Evolutionary conservation across 2,113 vertebrate species (phyloP).

Genomic region (Atrichornis clamosus): DNA sequence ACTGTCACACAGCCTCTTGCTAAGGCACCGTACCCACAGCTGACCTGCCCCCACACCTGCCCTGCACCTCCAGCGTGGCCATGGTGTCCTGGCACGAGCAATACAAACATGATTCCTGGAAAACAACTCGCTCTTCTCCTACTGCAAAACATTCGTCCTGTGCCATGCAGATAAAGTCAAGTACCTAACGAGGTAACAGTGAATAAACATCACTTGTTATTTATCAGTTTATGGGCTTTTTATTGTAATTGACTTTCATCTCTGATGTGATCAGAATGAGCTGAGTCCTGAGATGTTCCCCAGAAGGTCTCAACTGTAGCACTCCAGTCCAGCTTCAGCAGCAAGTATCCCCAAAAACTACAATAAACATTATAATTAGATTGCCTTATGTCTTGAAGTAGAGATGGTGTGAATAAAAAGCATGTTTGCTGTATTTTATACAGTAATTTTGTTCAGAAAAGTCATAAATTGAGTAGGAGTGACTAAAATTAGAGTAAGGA

Average conservation of each 20-base stretch:
- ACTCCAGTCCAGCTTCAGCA: neutral
- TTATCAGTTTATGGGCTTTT: rapidly evolving
- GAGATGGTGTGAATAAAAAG: neutral
- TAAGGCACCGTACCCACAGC: neutral
- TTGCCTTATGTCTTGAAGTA: neutral
- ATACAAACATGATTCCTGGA: neutral
- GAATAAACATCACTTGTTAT: neutral
- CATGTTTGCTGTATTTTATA: neutral
- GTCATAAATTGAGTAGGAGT: neutral
- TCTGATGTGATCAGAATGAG: neutral
- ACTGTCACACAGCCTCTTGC: neutral
- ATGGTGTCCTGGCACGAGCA: rapidly evolving
- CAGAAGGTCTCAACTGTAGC: rapidly evolving
- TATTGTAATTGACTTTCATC: neutral
- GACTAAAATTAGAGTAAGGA: neutral
- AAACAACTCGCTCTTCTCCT: neutral
- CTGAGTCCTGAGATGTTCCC: neutral
- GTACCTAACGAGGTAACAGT: neutral
- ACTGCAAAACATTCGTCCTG: neutral
- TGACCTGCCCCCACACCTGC: neutral
- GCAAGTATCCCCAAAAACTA: neutral
- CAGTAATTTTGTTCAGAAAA: neutral
- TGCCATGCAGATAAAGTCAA: neutral
- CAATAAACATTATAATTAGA: neutral
- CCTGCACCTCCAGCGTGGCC: neutral